phyloP scores from a whole-genome alignment of 2,797 vertebrate species.

The Antrozous pallidus region DNA sequence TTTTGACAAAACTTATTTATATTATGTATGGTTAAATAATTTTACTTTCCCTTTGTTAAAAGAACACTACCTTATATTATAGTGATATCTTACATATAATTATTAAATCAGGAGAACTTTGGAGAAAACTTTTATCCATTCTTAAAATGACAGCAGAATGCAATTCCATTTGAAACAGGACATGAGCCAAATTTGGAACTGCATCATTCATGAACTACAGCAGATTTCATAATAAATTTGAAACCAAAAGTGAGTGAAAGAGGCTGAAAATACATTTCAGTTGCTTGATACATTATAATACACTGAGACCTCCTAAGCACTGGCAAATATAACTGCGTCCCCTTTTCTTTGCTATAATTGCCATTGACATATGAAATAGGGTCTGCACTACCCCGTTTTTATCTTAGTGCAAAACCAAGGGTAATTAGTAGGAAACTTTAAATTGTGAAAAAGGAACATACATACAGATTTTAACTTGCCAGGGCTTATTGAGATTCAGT shows the following conservation, averaged over 20 bases:
- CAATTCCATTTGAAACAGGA: not conserved
- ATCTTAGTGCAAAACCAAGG: not conserved
- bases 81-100: not conserved
- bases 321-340: not conserved
- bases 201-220: not conserved
- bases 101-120: not conserved
- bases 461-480: not conserved
- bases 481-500: not conserved
- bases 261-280: conserved; percentile 6
- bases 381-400: not conserved
- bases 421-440: not conserved
- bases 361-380: not conserved
- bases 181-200: not conserved
- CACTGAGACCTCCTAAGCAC: not conserved
- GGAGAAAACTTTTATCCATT: not conserved
- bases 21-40: not conserved
- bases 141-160: not conserved
- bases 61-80: not conserved
- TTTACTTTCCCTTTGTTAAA: not conserved
- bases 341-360: not conserved
- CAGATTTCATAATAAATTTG: not conserved
- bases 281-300: not conserved
- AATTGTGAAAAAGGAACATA: not conserved
- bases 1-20: not conserved
- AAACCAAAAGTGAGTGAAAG: not conserved